Conservation (phyloP, 1,140 invertebrate genomes). For the Drosophila ambigua region DNA sequence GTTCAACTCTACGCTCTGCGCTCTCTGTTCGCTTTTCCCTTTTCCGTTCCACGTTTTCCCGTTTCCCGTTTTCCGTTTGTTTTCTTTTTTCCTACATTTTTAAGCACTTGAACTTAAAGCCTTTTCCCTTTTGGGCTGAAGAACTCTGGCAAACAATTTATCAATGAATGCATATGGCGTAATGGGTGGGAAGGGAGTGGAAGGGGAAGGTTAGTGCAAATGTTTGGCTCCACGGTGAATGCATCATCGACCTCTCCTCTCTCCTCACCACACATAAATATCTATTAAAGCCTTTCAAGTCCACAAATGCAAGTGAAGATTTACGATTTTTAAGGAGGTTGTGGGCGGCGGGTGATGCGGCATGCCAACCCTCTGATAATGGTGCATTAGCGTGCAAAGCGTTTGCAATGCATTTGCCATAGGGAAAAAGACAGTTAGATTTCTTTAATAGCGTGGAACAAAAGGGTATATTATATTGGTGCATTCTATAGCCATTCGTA, state of each 20-base stretch:
- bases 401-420: slow-evolving; percentile 66
- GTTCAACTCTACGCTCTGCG: neutral
- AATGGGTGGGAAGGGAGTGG: neutral
- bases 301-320: slow-evolving; percentile 73
- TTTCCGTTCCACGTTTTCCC: neutral
- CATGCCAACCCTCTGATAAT: slow-evolving; percentile 64
- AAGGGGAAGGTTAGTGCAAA: slow-evolving; percentile 26
- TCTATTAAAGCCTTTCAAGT: slow-evolving; percentile 69
- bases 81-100: neutral
- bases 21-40: slow-evolving; percentile 1
- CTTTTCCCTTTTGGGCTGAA: slow-evolving; percentile 36
- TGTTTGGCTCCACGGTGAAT: slow-evolving; percentile 25
- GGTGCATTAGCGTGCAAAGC: slow-evolving; percentile 75
- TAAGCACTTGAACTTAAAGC: slow-evolving; percentile 62
- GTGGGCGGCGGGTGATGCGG: no score
- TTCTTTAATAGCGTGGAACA: neutral
- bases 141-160: slow-evolving; percentile 60
- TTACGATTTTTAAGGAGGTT: slow-evolving; percentile 39
- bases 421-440: slow-evolving; percentile 32
- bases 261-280: slow-evolving; percentile 55
- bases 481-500: no score
- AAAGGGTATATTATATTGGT: no score
- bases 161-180: slow-evolving; percentile 59
- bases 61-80: slow-evolving; percentile 13
- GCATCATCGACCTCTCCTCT: slow-evolving; percentile 20